phyloP scores from a whole-genome alignment of 2,888 invertebrate genomes.

The Eurytoma californica region DNA sequence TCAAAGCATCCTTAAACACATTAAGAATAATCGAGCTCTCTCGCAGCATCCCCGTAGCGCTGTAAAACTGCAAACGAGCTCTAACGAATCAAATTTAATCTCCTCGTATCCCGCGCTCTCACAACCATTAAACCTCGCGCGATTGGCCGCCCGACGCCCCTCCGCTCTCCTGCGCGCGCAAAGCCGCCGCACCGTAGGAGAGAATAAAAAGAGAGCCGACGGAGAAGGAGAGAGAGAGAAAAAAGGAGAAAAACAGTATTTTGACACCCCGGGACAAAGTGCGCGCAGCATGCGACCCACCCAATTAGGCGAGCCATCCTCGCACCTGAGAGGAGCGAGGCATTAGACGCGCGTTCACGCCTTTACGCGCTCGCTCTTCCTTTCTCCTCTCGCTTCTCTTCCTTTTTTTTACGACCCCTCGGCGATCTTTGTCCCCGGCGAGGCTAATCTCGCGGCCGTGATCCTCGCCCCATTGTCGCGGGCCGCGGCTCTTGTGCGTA shows the following conservation, averaged over 20 bases:
- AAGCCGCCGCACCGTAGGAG: background rate
- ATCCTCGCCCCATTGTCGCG: slow-evolving; percentile 24
- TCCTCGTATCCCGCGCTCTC: slow-evolving; percentile 41
- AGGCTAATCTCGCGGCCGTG: slow-evolving; percentile 43
- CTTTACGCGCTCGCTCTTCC: slow-evolving; percentile 21
- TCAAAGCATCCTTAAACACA: slow-evolving; percentile 38
- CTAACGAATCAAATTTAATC: slow-evolving; percentile 53
- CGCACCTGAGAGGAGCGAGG: slow-evolving; percentile 63
- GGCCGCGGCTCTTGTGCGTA: background rate
- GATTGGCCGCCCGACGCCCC: slow-evolving; percentile 21
- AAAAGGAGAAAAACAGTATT: slow-evolving; percentile 68
- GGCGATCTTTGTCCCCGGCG: slow-evolving; percentile 5
- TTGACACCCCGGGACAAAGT: slow-evolving; percentile 73
- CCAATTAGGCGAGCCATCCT: slow-evolving; percentile 71
- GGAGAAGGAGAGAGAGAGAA: slow-evolving; percentile 56
- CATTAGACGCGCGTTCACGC: slow-evolving; percentile 47
- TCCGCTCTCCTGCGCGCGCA: background rate
- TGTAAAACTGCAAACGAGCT: slow-evolving; percentile 40
- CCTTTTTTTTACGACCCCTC: background rate
- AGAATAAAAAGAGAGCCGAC: background rate
- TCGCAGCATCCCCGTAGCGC: background rate
- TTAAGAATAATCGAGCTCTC: slow-evolving; percentile 27
- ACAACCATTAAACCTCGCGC: slow-evolving; percentile 29
- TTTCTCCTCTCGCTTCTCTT: background rate
- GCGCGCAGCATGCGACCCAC: slow-evolving; percentile 72